Evolutionary conservation across 2,888 invertebrate species (phyloP).

Genomic region (Andrena praecox): DNA sequence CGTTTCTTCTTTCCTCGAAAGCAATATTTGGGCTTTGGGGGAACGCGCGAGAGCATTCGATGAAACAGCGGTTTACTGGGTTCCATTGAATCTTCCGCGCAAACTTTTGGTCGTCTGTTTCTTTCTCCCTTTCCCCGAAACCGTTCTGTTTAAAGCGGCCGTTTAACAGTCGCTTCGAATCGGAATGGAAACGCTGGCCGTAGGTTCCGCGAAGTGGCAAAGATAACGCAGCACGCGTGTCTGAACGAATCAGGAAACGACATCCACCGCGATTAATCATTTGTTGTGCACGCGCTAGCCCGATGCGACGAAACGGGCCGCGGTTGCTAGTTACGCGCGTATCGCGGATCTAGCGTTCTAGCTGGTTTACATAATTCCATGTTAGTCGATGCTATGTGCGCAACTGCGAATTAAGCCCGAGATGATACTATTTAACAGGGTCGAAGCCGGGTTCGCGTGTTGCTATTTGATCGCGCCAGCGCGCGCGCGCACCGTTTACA

Average conservation of each 20-base stretch:
- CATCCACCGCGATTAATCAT: conserved; percentile 19
- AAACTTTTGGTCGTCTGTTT: background rate
- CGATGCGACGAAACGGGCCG: background rate
- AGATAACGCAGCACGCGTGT: background rate
- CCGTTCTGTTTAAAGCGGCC: background rate
- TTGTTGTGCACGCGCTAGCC: conserved; percentile 8
- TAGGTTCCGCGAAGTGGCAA: background rate
- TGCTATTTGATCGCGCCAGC: background rate
- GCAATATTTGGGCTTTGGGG: too few relatives aligned
- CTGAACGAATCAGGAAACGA: conserved; percentile 19
- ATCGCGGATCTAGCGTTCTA: conserved; percentile 5
- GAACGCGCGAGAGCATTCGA: background rate
- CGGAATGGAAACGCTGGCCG: too few relatives aligned
- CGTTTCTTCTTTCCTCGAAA: background rate
- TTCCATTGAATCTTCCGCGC: background rate
- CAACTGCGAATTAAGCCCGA: conserved; percentile 23
- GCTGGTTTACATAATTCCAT: conserved; percentile 50
- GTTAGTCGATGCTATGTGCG: background rate
- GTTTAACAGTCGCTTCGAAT: background rate
- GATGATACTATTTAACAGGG: background rate
- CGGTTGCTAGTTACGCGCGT: conserved; percentile 15
- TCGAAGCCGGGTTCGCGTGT: background rate
- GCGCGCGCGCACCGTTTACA: background rate
- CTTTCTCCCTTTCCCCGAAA: background rate
- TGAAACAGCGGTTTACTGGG: background rate